A percentile compares a stretch with the other conserved stretches of the same genome.
phyloP scores from a whole-genome alignment of 2,113 vertebrate genomes.

The Datnioides undecimradiatus region DNA sequence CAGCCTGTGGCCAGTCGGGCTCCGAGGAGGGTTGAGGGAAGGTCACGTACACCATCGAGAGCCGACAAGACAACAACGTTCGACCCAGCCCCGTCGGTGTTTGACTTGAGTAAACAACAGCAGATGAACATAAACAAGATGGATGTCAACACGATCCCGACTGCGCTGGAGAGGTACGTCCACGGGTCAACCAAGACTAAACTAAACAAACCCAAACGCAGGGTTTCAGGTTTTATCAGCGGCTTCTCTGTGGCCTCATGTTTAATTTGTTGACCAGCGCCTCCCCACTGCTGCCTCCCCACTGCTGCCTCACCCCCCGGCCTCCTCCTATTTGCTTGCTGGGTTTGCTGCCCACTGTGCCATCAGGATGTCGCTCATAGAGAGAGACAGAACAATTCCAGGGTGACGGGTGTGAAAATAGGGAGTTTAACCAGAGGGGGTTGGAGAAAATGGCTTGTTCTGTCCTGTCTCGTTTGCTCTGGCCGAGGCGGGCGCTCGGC shows the following conservation, averaged over 20 bases:
- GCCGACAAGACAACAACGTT: conserved; percentile 42
- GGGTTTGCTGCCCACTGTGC: conserved; percentile 43
- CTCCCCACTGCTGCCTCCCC: neutral
- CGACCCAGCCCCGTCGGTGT: conserved; percentile 25
- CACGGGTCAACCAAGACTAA: conserved; percentile 27
- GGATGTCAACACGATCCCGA: conserved; percentile 46
- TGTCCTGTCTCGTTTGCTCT: conserved; percentile 68
- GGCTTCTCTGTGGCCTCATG: conserved; percentile 26
- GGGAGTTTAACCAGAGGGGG: conserved; percentile 70
- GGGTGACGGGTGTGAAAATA: conserved; percentile 64
- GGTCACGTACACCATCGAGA: conserved; percentile 58
- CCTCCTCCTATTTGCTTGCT: neutral
- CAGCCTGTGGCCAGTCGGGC: conserved; percentile 11
- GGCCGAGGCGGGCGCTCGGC: conserved; percentile 42
- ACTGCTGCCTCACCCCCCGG: neutral
- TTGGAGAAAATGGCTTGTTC: conserved; percentile 70
- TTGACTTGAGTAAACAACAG: conserved; percentile 66
- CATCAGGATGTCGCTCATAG: conserved; percentile 65
- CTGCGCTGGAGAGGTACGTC: conserved; percentile 22
- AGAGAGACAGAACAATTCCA: conserved; percentile 72
- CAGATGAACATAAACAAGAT: conserved; percentile 60
- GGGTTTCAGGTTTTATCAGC: conserved; percentile 30
- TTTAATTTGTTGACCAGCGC: conserved; percentile 45
- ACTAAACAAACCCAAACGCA: conserved; percentile 16
- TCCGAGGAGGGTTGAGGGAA: conserved; percentile 43